Percentiles rank a stretch among this genome's conserved stretches.
Evolutionary conservation across 1,140 invertebrate genomes (phyloP).

Genomic region (Nylanderia fulva): DNA sequence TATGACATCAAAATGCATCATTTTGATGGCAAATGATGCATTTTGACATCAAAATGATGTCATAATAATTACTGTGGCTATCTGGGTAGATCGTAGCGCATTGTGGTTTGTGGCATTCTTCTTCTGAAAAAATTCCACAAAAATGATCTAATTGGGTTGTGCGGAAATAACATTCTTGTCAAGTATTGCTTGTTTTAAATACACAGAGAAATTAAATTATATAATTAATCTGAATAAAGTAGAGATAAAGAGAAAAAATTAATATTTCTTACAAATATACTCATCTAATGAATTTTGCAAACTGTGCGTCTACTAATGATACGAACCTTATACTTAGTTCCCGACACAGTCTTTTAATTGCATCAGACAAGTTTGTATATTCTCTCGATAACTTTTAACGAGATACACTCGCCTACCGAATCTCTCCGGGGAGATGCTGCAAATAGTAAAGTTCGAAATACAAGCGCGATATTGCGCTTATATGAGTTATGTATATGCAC

Average conservation of each 20-base stretch:
- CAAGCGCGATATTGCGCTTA: background rate
- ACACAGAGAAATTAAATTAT: background rate
- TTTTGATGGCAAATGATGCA: no score
- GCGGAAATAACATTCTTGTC: no score
- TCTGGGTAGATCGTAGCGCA: no score
- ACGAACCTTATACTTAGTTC: background rate
- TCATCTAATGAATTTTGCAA: conserved; percentile 7
- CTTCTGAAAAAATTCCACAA: no score
- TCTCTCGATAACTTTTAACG: conserved; percentile 53
- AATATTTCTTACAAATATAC: background rate
- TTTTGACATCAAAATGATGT: no score
- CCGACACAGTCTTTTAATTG: conserved; percentile 25
- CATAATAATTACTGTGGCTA: no score
- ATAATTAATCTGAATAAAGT: background rate
- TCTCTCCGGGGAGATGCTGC: background rate
- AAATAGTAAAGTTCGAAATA: conserved; percentile 23
- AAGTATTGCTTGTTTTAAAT: background rate
- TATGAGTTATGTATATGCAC: conserved; percentile 3
- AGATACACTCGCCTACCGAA: conserved; percentile 41
- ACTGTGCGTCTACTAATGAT: background rate
- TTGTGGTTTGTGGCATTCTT: no score
- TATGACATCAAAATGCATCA: no score
- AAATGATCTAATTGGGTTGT: no score
- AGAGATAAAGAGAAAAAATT: background rate
- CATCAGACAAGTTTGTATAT: conserved; percentile 13